Evolutionary conservation across 2,888 invertebrate genomes (phyloP).

Genomic region (Andrena chrysosceles): DNA sequence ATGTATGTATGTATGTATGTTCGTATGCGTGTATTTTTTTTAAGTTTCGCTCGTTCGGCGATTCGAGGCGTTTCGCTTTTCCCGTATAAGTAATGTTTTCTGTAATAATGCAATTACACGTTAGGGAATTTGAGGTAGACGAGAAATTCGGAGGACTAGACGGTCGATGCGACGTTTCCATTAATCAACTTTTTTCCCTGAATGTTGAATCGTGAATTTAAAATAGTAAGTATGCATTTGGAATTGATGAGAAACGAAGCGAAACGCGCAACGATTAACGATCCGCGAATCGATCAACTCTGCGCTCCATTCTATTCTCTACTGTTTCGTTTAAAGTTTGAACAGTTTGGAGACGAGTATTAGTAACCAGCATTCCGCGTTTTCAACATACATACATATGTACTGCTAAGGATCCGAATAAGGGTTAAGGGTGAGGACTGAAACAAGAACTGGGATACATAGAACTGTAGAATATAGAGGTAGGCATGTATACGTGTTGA

Average conservation of each 20-base stretch:
- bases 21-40: neutral
- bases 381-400: neutral
- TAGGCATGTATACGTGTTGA: neutral
- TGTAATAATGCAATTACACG: neutral
- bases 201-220: neutral
- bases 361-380: neutral
- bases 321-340: too few species aligned
- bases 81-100: conserved; percentile 13
- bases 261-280: neutral
- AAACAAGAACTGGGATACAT: neutral
- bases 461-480: too few species aligned
- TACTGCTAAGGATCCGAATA: too few species aligned
- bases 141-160: conserved; percentile 27
- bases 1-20: too few species aligned
- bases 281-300: neutral
- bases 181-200: neutral
- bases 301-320: neutral
- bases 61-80: conserved; percentile 10
- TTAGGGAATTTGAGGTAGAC: conserved; percentile 27
- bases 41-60: conserved; percentile 32
- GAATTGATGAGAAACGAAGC: too few species aligned
- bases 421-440: neutral
- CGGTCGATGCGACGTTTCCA: conserved; percentile 35
- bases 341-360: neutral
- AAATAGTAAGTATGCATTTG: too few species aligned